phyloP scores from a whole-genome alignment of 2,888 invertebrate genomes.

The Listrodromus nycthemerus region DNA sequence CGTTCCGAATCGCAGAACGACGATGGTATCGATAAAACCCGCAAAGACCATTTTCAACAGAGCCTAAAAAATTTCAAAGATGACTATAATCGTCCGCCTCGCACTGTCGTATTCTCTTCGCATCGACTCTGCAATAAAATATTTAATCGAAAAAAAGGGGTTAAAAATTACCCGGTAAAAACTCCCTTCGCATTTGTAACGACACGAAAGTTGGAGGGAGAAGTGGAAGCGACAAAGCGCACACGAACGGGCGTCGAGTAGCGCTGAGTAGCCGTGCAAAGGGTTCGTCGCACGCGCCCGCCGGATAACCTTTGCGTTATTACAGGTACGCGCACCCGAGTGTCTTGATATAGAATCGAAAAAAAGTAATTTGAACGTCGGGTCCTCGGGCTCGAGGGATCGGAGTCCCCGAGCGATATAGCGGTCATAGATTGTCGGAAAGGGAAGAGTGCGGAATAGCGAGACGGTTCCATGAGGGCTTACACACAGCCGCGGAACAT shows the following conservation, averaged over 20 bases:
- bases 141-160: neutral
- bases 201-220: neutral
- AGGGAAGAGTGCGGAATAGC: neutral
- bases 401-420: conserved; percentile 39
- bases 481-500: conserved; percentile 35
- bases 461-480: conserved; percentile 46
- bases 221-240: neutral
- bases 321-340: neutral
- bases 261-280: neutral
- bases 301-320: neutral
- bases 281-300: neutral
- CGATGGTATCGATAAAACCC: neutral
- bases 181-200: neutral
- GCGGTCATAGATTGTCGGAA: conserved; percentile 13
- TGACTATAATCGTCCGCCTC: conserved; percentile 1
- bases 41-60: neutral
- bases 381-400: conserved; percentile 52
- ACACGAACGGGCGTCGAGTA: neutral
- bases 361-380: conserved; percentile 77
- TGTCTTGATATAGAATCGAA: conserved; percentile 69
- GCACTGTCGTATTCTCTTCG: conserved; percentile 36
- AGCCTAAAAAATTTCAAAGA: neutral
- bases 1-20: no score
- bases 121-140: neutral
- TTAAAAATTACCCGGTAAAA: neutral